Base-by-base conservation (phyloP, 1,140 invertebrate genomes). In the Cepaea nemoralis region DNA sequence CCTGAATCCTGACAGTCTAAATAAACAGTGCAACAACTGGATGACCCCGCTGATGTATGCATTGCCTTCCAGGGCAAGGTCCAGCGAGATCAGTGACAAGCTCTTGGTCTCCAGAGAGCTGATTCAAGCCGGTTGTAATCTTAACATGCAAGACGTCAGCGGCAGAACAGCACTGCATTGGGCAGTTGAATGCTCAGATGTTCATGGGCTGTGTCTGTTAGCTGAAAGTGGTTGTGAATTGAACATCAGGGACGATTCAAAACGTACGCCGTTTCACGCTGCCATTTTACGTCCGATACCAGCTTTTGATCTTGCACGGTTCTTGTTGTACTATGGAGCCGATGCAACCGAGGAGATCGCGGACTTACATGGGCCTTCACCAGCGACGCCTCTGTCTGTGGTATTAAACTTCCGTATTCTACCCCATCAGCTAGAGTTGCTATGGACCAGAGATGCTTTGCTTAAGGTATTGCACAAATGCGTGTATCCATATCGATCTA, bases 131-230 rank as follows among this genome's bases (percentile, higher is more conserved):
- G 71, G 76, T 1, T 73, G 77, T 67, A 31, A 80, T 40, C 22
- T 73, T n/a, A 48, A 83, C 69, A 31, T 24, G 40, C 59, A 75
- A 50, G 82, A 83, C 37, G 73, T 70, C 0, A 66, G 39, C 22
- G 77, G 77, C 10, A 42, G n/a, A 33, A 63, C 82, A n/a, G 75
- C 82, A 50, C 67, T 83, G 22, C 82, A 83, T 40, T 63, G 66
- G 31, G 77, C 70, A 8, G 71, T 80, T 35, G 77, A 83, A 24
- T 22, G 3, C 27, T 67, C 67, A 24, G 59, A 83, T 35, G 14
- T 79, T 5, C 33, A 83, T 31, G 70, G 55, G 24, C 22, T 39
- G 8, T 48, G 27, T 50, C 42, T 79, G 10, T 33, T 83, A 22
- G 71, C 71, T 27, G 70, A 83, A 70, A 39, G 42, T 40, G 77